Conservation (phyloP, 1,140 invertebrate species). For the Cotesia chilonis region DNA sequence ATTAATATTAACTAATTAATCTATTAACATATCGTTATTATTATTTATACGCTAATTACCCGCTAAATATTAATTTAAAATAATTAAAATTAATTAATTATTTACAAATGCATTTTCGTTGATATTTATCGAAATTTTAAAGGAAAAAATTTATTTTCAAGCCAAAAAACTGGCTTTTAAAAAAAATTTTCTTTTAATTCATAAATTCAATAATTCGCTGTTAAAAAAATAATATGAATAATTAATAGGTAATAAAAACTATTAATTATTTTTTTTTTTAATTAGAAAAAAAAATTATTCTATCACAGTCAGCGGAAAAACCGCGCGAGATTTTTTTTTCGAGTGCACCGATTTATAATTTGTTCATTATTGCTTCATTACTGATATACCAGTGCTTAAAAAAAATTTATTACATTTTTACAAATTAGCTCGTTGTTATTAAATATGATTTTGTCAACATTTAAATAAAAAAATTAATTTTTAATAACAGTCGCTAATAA, state of each 20-base stretch:
- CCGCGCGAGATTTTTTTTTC: conserved; percentile 37
- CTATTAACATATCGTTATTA: no score
- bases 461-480: no score
- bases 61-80: no score
- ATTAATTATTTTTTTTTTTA: conserved; percentile 37
- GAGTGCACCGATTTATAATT: background rate
- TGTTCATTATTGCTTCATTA: background rate
- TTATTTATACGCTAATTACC: no score
- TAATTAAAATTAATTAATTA: no score
- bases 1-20: background rate
- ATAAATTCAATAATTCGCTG: background rate
- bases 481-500: no score
- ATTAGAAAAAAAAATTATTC: conserved; percentile 44
- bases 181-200: background rate
- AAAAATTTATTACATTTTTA: background rate
- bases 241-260: conserved; percentile 33
- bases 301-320: conserved; percentile 62
- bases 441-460: background rate
- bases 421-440: no score
- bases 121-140: conserved; percentile 1
- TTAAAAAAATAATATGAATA: conserved; percentile 2
- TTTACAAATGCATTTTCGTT: background rate
- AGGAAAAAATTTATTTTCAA: background rate
- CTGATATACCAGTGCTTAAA: background rate
- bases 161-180: background rate